Base-by-base conservation (phyloP, 1,140 invertebrate species). In the Mercenaria mercenaria region DNA sequence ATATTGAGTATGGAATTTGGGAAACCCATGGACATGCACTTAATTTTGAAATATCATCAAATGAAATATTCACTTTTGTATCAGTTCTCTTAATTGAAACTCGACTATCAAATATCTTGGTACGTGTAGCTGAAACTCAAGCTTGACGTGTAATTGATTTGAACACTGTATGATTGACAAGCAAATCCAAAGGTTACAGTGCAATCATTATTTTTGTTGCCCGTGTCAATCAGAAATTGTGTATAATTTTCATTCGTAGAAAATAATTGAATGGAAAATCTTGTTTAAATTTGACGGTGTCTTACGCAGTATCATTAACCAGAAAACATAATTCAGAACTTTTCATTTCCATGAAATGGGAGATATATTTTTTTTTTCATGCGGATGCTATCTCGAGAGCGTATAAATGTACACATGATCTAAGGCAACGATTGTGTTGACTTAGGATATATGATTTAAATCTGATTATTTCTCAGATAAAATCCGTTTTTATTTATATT, bases 21-120 rank as follows among this genome's bases (percentile, higher is more conserved):
- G n/a, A n/a, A n/a, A n/a, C n/a, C n/a, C n/a, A n/a, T n/a, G n/a
- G n/a, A n/a, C n/a, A n/a, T n/a, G n/a, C n/a, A n/a, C n/a, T n/a
- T n/a, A n/a, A n/a, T n/a, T n/a, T n/a, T n/a, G n/a, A n/a, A n/a
- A n/a, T n/a, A n/a, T n/a, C n/a, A 72, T 72, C 67, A n/a, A 20
- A 41, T 39, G 34, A 72, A 39, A 72, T 72, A 39, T 72, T 72
- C 39, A 72, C 67, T 20, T 37, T 72, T 39, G n/a, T 72, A 34
- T 39, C 67, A 39, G 67, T 29, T 29, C 37, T 72, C 67, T 39
- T 72, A 72, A 72, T 72, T 72, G 67, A 72, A 72, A 39, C 20
- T 72, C 67, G 67, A 72, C 67, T 15, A 15, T 37, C 67, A 72
- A 72, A 72, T 72, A 72, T 72, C 39, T 72, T 32, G n/a, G 67